Evolutionary conservation across 2,113 vertebrate genomes (phyloP).

Genomic region (Theristicus caerulescens): DNA sequence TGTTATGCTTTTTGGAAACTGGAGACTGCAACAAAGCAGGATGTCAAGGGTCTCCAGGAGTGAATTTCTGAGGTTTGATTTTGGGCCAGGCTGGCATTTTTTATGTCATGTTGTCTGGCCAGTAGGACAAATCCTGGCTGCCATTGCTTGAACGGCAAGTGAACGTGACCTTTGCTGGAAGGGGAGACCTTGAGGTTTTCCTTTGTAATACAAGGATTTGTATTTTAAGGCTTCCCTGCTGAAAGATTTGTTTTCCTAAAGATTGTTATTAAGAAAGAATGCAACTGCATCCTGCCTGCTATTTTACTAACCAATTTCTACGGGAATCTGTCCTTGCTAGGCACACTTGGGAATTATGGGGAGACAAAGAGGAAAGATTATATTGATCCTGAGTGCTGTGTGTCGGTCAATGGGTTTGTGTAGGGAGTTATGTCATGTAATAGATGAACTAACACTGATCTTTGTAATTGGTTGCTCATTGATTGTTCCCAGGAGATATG

Average conservation of each 20-base stretch:
- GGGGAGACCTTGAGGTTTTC: neutral
- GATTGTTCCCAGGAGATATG: neutral
- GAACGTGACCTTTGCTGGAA: neutral
- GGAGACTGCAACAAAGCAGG: neutral
- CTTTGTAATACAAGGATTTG: neutral
- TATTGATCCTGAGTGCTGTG: neutral
- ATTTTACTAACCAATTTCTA: neutral
- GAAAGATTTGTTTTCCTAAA: neutral
- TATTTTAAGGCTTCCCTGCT: neutral
- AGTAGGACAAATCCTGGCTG: neutral
- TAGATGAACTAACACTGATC: neutral
- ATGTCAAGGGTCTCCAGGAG: neutral
- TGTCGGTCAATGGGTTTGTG: neutral
- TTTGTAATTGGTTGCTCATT: neutral
- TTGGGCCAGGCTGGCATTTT: neutral
- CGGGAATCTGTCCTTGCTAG: neutral
- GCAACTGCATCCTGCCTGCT: neutral
- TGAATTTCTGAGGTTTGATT: neutral
- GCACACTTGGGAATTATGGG: neutral
- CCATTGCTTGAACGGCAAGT: neutral
- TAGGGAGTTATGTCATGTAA: neutral
- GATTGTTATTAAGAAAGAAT: neutral
- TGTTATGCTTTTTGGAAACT: neutral
- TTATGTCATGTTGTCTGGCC: accelerated
- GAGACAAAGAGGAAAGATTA: neutral